Evolutionary conservation across 2,113 vertebrate genomes (phyloP), one percentile per base, ranked within the genome.

Genomic region (Octodon degus): DNA sequence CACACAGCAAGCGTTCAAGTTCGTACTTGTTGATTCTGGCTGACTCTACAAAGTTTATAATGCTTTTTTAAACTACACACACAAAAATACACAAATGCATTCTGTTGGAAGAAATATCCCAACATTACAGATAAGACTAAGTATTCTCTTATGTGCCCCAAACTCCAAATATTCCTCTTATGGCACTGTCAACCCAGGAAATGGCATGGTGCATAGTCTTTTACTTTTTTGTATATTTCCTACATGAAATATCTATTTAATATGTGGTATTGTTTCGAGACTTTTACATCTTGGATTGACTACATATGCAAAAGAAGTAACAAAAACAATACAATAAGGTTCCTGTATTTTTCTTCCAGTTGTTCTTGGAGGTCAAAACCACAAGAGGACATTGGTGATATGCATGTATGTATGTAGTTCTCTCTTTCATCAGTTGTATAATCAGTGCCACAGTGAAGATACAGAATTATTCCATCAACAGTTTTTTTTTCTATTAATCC

Each of bases 41-140:
- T 89, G 83, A 68, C 30, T 88, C 79, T 81, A 84, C 58, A 91
- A 91, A 95, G 74, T 89, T 95, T 86, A 89, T 85, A 65, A 92
- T 77, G 58, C 40, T 43, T 94, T 96, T 77, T 89, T 30, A 93
- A 97, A 89, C 67, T 80, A 30, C 37, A 83, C 27, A 77, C 89
- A 86, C 60, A 89, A 90, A 90, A 94, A 94, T 89, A 95, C 20
- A 76, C 87, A 96, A 84, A 77, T 88, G 80, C 20, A 32, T 95
- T 84, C n/a, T 43, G 40, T 87, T 89, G 67, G 90, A 53, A 91
- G 50, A 94, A 95, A 87, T 77, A 72, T 62, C 82, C 58, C 86
- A 81, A 77, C 53, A 53, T 88, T 90, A 86, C 67, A 89, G 88
- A 90, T 76, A 94, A 95, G 43, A 40, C 62, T 77, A 80, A 88